A percentile compares a stretch with the other conserved stretches of the same genome.
These are phyloP conservation scores for Ecliptopera silaceata DNA, from an alignment of 2,888 invertebrate genomes.

Conservation along the genomic window DNA sequence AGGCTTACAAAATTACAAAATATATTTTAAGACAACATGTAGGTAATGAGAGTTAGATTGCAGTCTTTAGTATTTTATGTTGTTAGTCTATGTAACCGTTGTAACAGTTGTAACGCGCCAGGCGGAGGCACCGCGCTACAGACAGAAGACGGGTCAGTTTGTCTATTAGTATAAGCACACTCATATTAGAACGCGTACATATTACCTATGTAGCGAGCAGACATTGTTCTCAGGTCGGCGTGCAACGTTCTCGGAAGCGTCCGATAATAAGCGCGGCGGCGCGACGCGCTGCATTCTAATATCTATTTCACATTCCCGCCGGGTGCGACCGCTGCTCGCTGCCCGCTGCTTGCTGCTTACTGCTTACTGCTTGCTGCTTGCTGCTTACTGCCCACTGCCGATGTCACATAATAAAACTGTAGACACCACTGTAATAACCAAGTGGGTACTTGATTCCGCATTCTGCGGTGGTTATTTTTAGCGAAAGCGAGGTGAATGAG, in stretches of 20 bases:
- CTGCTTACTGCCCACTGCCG: neutral
- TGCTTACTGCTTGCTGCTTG: no score
- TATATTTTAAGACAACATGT: no score
- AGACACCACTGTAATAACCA: constrained; percentile 4
- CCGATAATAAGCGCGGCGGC: constrained; percentile 12
- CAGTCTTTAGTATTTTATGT: no score
- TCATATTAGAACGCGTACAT: neutral
- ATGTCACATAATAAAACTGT: constrained; percentile 9
- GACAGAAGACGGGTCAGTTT: neutral
- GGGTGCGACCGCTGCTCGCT: neutral
- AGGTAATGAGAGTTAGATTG: no score
- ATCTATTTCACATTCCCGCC: constrained; percentile 14
- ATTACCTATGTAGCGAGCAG: neutral
- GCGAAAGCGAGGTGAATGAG: neutral
- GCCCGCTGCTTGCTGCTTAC: no score
- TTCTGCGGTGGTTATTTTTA: neutral
- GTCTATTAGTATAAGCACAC: neutral
- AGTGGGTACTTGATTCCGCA: neutral
- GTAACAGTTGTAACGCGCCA: no score
- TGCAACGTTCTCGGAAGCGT: constrained; percentile 18
- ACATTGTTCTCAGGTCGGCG: constrained; percentile 21
- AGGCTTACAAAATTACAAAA: no score
- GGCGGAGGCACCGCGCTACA: neutral
- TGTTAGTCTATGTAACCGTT: no score
- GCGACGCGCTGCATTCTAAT: constrained; percentile 25